These are phyloP conservation scores for Tortricodes alternella DNA, from an alignment of 2,888 invertebrate species.

Conservation along the genomic window DNA sequence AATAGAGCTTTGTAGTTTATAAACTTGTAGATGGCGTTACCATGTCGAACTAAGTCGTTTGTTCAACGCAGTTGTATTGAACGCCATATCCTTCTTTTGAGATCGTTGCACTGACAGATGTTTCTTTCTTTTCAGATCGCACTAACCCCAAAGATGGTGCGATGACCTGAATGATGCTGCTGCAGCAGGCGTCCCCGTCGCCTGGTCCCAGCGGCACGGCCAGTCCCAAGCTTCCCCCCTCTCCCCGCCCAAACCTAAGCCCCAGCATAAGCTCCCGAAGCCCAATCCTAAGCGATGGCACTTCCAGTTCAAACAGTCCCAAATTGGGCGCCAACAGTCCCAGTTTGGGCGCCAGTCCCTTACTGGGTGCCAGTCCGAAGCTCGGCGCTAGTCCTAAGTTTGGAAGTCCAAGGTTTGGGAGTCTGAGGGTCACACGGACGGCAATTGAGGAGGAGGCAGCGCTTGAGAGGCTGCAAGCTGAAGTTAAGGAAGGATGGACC, in stretches of 20 bases:
- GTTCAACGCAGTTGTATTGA: too few species aligned
- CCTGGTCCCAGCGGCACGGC: slow-evolving; percentile 79
- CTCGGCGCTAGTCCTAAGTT: slow-evolving; percentile 68
- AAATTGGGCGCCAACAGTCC: slow-evolving; percentile 53
- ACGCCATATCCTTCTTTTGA: too few species aligned
- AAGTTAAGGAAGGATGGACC: slow-evolving; percentile 89
- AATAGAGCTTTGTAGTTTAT: too few species aligned
- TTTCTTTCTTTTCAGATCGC: slow-evolving; percentile 53
- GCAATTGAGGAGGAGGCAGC: slow-evolving; percentile 68
- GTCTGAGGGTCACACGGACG: slow-evolving; percentile 54
- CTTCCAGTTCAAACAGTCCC: slow-evolving; percentile 56
- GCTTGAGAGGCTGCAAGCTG: slow-evolving; percentile 82
- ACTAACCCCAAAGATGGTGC: slow-evolving; percentile 58
- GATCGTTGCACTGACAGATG: neutral
- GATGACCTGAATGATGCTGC: slow-evolving; percentile 79
- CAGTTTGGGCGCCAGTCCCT: slow-evolving; percentile 40
- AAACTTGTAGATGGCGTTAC: too few species aligned
- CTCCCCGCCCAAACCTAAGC: slow-evolving; percentile 60
- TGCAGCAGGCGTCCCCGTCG: slow-evolving; percentile 77
- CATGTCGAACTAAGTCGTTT: too few species aligned
- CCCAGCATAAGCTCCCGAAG: slow-evolving; percentile 54
- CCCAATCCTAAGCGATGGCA: slow-evolving; percentile 60
- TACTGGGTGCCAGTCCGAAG: slow-evolving; percentile 48
- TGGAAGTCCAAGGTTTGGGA: slow-evolving; percentile 69
- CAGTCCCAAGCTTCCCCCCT: slow-evolving; percentile 66